A percentile compares a stretch with the other conserved stretches of the same genome.
Evolutionary conservation across 2,888 invertebrate species (phyloP).

Genomic region (Cryptocephalus moraei): DNA sequence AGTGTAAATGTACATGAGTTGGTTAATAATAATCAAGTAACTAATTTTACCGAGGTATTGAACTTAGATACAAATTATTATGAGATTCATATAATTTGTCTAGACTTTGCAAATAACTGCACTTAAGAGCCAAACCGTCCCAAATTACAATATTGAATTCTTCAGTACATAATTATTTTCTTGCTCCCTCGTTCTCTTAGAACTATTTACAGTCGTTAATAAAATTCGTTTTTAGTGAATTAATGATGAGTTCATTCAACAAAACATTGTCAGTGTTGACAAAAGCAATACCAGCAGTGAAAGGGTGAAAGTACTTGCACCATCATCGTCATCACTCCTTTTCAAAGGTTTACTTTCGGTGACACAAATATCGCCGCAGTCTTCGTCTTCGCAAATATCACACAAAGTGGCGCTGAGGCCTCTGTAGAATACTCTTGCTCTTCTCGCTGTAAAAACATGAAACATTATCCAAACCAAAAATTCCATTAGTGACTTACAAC

Average conservation of each 20-base stretch:
- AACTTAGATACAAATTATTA: no score
- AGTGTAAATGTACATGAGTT: neutral
- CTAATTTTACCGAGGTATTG: no score
- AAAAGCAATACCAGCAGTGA: neutral
- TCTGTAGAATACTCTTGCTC: conserved; percentile 74
- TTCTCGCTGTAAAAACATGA: conserved; percentile 50
- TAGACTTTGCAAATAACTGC: no score
- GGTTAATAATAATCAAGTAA: neutral
- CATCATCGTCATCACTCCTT: conserved; percentile 6
- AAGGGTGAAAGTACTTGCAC: conserved; percentile 3
- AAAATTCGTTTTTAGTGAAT: neutral
- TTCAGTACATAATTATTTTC: no score
- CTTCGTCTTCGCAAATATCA: conserved; percentile 70
- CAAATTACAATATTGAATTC: no score
- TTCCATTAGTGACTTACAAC: conserved; percentile 51
- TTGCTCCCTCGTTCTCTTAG: no score
- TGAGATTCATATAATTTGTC: no score
- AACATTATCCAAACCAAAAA: neutral
- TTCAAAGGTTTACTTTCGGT: conserved; percentile 38
- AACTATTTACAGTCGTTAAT: neutral
- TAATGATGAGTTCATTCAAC: neutral
- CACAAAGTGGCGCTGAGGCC: conserved; percentile 61
- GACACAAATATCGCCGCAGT: conserved; percentile 44
- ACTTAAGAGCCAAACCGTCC: no score
- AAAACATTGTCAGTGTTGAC: neutral